Base-by-base conservation (phyloP, 92 coral and sea anemone genomes). In the Palythoa grandiflora region DNA sequence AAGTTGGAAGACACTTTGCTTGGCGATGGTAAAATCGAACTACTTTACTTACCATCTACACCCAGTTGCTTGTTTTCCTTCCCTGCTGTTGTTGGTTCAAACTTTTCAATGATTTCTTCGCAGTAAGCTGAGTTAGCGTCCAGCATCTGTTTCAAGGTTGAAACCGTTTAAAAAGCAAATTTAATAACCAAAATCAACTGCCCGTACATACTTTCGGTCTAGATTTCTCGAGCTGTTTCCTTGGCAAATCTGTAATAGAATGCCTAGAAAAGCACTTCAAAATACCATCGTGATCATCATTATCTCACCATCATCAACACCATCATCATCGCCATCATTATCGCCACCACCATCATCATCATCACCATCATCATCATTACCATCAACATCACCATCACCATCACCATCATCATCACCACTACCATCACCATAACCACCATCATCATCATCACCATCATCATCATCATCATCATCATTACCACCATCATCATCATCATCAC, bases 31-130 rank as follows among this genome's bases (percentile, higher is more conserved):
- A 12, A 9, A 14, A 63, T 44, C 20, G 15, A 28, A 17, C 17
- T 7, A 16, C 7, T 40, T 11, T 8, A 79, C 85, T 87, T 88
- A 96, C 99, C 99, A 76, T 96, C 98, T 60, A 96, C 90, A 19
- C 98, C 92, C 16, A 95, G 83, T 21, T 93, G 83, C 2, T 85
- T 77, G n/a, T 48, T 75, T 54, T 80, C 90, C 38, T 90, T 92
- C 79, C 97, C 93, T 66, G 91, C 87, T 66, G 90, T 89, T 39
- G 96, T 92, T 47, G 96, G 92, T 91, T 97, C 99, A 87, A 89
- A 93, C 38, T 87, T 83, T 3, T 85, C 37, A 6, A 97, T 91
- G 77, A 97, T 91, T 61, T 89, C 92, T 83, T 91, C 86, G 89
- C 97, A 93, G 55, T 94, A 90, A 68, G 86, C 92, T 35, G 84